A percentile compares a stretch with the other conserved stretches of the same genome.
phyloP scores from a whole-genome alignment of 2,888 invertebrate genomes.

The Eucera pruinosa region DNA sequence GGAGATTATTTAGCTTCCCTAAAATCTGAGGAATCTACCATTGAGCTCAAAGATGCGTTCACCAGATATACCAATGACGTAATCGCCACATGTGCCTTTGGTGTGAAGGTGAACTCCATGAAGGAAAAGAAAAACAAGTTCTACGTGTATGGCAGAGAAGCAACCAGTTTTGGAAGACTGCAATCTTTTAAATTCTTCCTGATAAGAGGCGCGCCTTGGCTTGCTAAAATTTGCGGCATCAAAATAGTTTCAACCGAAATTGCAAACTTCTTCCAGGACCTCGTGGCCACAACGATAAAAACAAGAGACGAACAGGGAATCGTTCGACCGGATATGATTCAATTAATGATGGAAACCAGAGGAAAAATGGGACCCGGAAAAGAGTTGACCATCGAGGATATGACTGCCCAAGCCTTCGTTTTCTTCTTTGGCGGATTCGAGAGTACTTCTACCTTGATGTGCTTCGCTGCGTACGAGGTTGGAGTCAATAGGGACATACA shows the following conservation, averaged over 20 bases:
- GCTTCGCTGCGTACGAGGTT: conserved; percentile 73
- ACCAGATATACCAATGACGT: conserved; percentile 76
- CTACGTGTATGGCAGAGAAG: conserved; percentile 70
- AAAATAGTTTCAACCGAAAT: conserved; percentile 45
- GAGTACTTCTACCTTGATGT: conserved; percentile 72
- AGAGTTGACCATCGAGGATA: conserved; percentile 77
- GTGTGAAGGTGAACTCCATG: conserved; percentile 75
- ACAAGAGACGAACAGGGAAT: conserved; percentile 68
- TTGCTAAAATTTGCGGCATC: conserved; percentile 47
- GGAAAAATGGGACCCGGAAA: conserved; percentile 43
- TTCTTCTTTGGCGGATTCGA: conserved; percentile 81
- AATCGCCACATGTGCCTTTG: conserved; percentile 78
- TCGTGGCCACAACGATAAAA: conserved; percentile 66
- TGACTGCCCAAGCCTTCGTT: conserved; percentile 84
- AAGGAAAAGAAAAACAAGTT: conserved; percentile 76
- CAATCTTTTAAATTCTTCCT: conserved; percentile 54
- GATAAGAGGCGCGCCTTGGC: conserved; percentile 32
- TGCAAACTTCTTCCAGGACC: conserved; percentile 57
- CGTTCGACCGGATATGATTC: conserved; percentile 86
- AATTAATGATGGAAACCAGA: conserved; percentile 85
- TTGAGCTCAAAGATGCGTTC: conserved; percentile 79
- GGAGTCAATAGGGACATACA: conserved; percentile 84
- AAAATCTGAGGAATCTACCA: conserved; percentile 21
- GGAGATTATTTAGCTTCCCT: conserved; percentile 44
- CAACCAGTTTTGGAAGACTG: conserved; percentile 44